Evolutionary conservation across 2,797 vertebrate genomes (phyloP), one percentile per base, ranked within the genome.

Genomic region (Hapalemur alaotrensis): DNA sequence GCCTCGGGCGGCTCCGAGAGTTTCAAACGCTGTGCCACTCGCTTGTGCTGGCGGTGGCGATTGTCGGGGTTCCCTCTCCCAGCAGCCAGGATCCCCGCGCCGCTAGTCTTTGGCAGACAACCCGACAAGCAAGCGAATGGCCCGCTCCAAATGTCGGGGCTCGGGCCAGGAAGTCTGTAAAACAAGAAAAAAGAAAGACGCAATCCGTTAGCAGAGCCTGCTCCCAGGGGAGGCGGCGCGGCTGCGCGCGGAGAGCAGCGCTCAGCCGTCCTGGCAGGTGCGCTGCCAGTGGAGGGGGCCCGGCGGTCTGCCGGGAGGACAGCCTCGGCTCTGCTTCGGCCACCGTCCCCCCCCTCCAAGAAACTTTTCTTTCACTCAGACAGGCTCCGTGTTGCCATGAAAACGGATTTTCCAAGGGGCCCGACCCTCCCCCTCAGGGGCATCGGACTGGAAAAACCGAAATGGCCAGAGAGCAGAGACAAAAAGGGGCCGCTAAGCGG

Each of bases 311-410:
- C 73, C 65, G 25, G 5, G 48, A 7, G 97, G 97, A 98, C 92
- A 9, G 88, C 91, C 80, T 67, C 2, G 91, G 98, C 97, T 98
- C 98, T 95, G 94, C 87, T 98, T 76, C 15, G 89, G 85, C 38
- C 90, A 95, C 84, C 25, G 32, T 88, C 70, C 76, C 78, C 73
- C 38, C 67, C 63, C 82, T 79, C 54, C 89, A 89, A 95, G 63
- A 98, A 98, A 97, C 96, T 98, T 99, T 98, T 98, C 97, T 98
- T 98, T 98, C 96, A 92, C 95, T 83, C 65, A 17, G 92, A 98
- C 83, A 92, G 82, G 97, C 98, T 98, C 73, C 65, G 96, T 97
- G 98, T 99, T 99, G 98, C 98, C 97, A 97, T 98, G 98, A 97
- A 96, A 98, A 98, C 94, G 95, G 82, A 98, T 97, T 98, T 98